Conservation (phyloP, 2,113 vertebrate species). For the Anseranas semipalmata region DNA sequence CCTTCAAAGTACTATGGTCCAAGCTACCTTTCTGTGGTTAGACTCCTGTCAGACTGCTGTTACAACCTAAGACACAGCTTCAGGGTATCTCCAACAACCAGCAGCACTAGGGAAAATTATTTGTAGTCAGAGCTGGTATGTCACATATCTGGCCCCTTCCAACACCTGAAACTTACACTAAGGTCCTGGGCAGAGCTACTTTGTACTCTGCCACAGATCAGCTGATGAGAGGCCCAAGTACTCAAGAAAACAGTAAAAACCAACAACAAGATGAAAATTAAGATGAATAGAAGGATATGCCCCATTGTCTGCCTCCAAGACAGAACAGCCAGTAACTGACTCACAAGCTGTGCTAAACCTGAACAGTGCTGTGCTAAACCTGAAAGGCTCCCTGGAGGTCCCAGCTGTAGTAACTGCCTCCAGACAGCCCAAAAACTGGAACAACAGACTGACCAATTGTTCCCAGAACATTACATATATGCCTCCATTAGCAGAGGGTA, state of each 20-base stretch:
- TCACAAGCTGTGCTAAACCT: neutral
- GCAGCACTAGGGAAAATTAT: neutral
- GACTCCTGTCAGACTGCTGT: fast-evolving
- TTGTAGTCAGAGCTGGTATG: neutral
- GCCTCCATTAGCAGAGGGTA: neutral
- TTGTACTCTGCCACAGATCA: neutral
- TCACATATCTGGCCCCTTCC: neutral
- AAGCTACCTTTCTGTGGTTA: neutral
- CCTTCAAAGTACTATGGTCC: neutral
- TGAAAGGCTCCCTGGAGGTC: neutral
- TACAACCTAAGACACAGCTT: neutral
- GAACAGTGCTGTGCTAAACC: neutral
- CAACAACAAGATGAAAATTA: neutral
- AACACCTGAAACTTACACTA: neutral
- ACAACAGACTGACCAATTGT: neutral
- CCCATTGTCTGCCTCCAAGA: neutral
- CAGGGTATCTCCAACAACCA: neutral
- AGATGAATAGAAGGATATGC: neutral
- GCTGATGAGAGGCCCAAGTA: neutral
- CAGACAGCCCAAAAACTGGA: neutral
- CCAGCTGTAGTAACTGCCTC: neutral
- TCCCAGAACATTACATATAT: neutral
- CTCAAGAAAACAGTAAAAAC: neutral
- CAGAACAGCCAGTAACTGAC: neutral
- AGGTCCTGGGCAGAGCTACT: neutral